Evolutionary conservation across 2,888 invertebrate genomes (phyloP).

Genomic region (Caenorhabditis panamensis): DNA sequence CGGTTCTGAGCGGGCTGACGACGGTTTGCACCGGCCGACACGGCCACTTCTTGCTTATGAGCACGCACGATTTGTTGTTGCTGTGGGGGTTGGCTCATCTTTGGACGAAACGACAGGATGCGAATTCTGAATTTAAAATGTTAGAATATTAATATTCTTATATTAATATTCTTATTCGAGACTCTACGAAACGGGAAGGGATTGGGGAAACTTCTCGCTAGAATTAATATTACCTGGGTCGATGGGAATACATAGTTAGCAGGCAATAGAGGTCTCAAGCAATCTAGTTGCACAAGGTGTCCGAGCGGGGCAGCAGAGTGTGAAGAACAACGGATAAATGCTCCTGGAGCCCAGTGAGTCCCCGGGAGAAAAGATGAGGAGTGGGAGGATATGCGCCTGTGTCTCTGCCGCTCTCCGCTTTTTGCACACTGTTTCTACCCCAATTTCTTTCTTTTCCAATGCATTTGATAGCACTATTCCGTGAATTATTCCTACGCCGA

Average conservation of each 20-base stretch:
- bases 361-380: background rate
- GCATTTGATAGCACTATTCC: slow-evolving; percentile 33
- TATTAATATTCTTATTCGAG: background rate
- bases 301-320: background rate
- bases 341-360: slow-evolving; percentile 8
- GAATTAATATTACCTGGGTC: slow-evolving; percentile 5
- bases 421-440: background rate
- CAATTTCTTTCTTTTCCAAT: background rate
- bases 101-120: slow-evolving; percentile 38
- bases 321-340: slow-evolving; percentile 8
- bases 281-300: background rate
- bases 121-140: slow-evolving; percentile 54
- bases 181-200: too few species aligned
- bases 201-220: too few species aligned
- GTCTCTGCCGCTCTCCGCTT: background rate
- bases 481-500: slow-evolving; percentile 37
- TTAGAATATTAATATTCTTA: background rate
- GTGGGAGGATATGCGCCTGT: slow-evolving; percentile 1
- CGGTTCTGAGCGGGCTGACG: slow-evolving; percentile 18
- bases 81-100: slow-evolving; percentile 33
- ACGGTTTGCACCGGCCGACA: slow-evolving; percentile 1
- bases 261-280: background rate
- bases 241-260: slow-evolving; percentile 2
- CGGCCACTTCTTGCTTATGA: slow-evolving; percentile 27
- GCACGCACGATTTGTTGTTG: slow-evolving; percentile 33